phyloP scores from a whole-genome alignment of 1,140 invertebrate species.

The Archivesica marissinica region DNA sequence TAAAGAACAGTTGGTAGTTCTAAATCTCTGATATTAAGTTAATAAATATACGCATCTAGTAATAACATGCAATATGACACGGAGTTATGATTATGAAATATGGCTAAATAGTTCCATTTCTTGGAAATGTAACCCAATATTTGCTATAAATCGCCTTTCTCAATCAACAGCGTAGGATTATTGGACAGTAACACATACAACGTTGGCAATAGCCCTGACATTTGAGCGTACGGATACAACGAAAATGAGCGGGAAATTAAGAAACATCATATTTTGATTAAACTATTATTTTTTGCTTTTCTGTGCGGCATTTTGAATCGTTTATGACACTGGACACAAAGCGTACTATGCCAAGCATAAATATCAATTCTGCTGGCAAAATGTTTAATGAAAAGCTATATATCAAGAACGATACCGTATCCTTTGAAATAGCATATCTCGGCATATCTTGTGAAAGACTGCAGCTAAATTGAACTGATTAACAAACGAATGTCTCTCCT shows the following conservation, averaged over 20 bases:
- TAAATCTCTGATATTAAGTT: background rate
- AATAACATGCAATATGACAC: background rate
- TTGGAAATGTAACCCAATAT: background rate
- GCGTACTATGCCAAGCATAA: background rate
- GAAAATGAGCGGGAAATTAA: background rate
- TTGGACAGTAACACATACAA: background rate
- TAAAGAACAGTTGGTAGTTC: background rate
- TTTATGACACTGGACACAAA: background rate
- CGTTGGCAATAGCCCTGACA: background rate
- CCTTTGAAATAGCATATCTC: slow-evolving; percentile 44
- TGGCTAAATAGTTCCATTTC: background rate
- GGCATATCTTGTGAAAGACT: slow-evolving; percentile 17
- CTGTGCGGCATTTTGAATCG: slow-evolving; percentile 3
- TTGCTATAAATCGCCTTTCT: background rate
- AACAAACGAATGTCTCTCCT: slow-evolving; percentile 44
- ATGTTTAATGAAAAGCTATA: slow-evolving; percentile 44
- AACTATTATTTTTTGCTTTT: slow-evolving; percentile 7
- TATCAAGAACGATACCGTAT: background rate
- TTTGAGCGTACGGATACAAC: background rate
- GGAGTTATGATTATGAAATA: background rate
- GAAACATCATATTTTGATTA: slow-evolving; percentile 26
- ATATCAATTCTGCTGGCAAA: slow-evolving; percentile 6
- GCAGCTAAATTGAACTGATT: slow-evolving; percentile 25
- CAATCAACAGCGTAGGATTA: background rate
- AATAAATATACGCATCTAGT: slow-evolving; percentile 9